Evolutionary conservation across 2,113 vertebrate species (phyloP), one percentile per base, ranked within the genome.

Genomic region (Barbus barbus): DNA sequence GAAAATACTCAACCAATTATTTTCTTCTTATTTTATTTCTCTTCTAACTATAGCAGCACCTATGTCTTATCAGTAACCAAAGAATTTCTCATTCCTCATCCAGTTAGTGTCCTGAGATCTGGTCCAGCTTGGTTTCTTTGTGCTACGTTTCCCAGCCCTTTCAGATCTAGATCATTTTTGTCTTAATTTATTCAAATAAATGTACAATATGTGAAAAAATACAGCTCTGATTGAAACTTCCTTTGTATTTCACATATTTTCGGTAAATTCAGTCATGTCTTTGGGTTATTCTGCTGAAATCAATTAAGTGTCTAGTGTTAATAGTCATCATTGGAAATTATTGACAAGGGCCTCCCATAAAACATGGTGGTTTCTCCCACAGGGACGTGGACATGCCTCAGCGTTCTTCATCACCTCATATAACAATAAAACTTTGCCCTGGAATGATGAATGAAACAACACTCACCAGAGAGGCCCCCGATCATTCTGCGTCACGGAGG

Each of bases 351-450:
- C 78, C 1, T 56, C 88, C 83, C 41, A 87, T 92, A 92, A 93
- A 93, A 76, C 86, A 88, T 48, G 2, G 24, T 38, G 74, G 83
- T 86, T 85, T 89, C 14, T 77, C 63, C 73, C 77, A 56, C 46
- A 72, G 51, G 71, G 48, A 75, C 28, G 81, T 58, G 56, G 78
- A 91, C 89, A 89, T 87, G 89, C 89, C 87, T 88, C 88, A 82
- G 71, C 93, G 89, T 76, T 73, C 91, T 92, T 92, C 85, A 93
- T 91, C 77, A 86, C 83, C 84, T 76, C 81, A 87, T 72, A 86
- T 84, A 87, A 83, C 77, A 51, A 87, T 92, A 89, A 91, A 92
- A 91, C 84, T 90, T 82, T 88, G 84, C 58, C 74, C 71, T 56
- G 58, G 85, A 84, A 85, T 87, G 78, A 85, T 86, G 81, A 88